Conservation (phyloP, 2,888 invertebrate genomes). For the Brachyptera risi region DNA sequence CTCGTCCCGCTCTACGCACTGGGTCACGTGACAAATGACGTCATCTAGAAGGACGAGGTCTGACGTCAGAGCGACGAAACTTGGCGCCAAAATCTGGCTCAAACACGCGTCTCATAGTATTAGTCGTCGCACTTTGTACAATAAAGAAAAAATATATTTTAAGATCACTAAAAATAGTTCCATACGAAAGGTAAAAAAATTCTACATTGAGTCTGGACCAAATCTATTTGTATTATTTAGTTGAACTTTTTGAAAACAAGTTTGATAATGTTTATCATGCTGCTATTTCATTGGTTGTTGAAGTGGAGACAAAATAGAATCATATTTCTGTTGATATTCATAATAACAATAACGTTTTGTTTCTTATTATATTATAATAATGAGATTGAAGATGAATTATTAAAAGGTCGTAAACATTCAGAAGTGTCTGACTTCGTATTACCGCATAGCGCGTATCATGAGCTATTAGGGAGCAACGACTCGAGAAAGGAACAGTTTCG, state of each 20-base stretch:
- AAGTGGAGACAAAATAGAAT: slow-evolving; percentile 4
- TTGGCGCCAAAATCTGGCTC: slow-evolving; percentile 9
- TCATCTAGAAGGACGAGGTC: neutral
- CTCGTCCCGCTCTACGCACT: too few species aligned
- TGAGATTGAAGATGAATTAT: slow-evolving; percentile 2
- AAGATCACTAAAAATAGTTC: neutral
- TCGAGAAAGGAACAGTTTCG: slow-evolving; percentile 19
- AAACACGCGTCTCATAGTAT: neutral
- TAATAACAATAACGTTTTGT: neutral
- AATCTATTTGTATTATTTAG: too few species aligned
- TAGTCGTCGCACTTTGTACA: neutral
- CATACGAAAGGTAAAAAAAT: neutral
- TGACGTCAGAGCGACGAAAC: neutral
- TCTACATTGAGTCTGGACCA: too few species aligned
- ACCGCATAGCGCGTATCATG: neutral
- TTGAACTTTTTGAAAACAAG: too few species aligned
- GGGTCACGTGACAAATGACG: too few species aligned
- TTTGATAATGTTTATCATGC: neutral
- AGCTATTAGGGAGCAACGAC: neutral
- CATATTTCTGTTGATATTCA: slow-evolving; percentile 1
- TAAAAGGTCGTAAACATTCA: neutral
- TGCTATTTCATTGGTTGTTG: neutral
- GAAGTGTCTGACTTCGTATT: too few species aligned
- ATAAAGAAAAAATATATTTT: slow-evolving; percentile 21
- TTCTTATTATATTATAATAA: neutral